Evolutionary conservation across 2,797 vertebrate genomes (phyloP).

Genomic region (Leptodactylus fallax): DNA sequence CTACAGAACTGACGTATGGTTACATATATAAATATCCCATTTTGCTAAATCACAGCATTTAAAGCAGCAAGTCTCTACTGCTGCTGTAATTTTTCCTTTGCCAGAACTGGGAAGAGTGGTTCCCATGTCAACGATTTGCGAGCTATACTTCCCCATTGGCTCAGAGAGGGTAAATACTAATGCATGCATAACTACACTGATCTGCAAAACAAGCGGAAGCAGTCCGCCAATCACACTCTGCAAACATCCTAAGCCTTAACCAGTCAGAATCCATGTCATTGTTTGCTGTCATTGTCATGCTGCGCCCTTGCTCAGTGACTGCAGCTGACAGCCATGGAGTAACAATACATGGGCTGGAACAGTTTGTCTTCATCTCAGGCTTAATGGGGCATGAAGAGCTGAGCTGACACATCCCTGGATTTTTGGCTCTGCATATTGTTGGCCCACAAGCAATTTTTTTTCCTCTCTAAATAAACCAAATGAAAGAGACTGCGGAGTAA

Average conservation of each 20-base stretch:
- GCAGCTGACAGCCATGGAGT: background rate
- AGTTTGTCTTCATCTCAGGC: constrained; percentile 30
- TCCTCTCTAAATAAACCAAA: constrained; percentile 17
- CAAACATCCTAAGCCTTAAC: background rate
- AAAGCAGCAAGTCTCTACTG: background rate
- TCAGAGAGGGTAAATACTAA: background rate
- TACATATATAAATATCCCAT: background rate
- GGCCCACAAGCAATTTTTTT: background rate
- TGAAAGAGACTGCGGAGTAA: constrained; percentile 12
- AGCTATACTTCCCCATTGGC: constrained; percentile 16
- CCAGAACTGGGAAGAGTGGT: background rate
- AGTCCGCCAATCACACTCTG: constrained; percentile 36
- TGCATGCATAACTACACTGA: background rate
- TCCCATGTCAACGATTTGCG: constrained; percentile 31
- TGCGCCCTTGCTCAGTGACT: background rate
- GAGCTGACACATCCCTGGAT: constrained; percentile 43
- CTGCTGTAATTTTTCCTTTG: constrained; percentile 2
- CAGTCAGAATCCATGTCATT: constrained; percentile 8
- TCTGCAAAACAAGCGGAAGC: constrained; percentile 6
- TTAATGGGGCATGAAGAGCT: constrained; percentile 27
- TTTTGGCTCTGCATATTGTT: constrained; percentile 29
- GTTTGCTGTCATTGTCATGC: background rate
- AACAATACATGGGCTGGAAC: constrained; percentile 38
- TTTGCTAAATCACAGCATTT: background rate
- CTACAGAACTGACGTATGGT: background rate